These are phyloP conservation scores for Nibea albiflora DNA, from an alignment of 2,113 vertebrate genomes.

Conservation along the genomic window DNA sequence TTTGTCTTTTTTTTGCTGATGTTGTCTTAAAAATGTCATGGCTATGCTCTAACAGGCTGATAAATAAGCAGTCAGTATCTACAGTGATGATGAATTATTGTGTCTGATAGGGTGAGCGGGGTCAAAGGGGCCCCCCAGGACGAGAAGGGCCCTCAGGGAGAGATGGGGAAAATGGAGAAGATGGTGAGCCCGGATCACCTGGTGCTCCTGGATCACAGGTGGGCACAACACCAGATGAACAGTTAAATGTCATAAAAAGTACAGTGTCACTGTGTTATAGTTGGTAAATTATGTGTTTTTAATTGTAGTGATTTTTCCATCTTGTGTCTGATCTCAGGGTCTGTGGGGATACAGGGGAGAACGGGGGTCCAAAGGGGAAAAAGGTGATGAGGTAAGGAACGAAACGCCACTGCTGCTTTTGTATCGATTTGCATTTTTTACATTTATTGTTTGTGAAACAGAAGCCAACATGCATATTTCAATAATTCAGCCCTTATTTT, in stretches of 20 bases:
- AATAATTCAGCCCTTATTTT: background rate
- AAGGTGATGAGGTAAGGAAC: constrained; percentile 89
- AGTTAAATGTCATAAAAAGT: background rate
- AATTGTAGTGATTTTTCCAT: background rate
- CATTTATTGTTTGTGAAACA: constrained; percentile 30
- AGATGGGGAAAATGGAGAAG: constrained; percentile 84
- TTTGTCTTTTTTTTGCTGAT: background rate
- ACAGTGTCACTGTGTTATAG: background rate
- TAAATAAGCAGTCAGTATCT: background rate
- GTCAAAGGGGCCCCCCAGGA: constrained; percentile 84
- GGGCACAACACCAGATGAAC: background rate
- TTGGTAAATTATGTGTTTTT: background rate
- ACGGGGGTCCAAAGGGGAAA: constrained; percentile 85
- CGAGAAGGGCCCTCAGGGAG: constrained; percentile 81
- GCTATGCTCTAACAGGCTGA: background rate
- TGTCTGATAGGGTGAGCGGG: constrained; percentile 83
- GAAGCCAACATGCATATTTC: background rate
- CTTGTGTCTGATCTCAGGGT: constrained; percentile 79
- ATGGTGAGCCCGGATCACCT: constrained; percentile 82
- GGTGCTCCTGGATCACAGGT: constrained; percentile 87
- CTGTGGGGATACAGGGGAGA: constrained; percentile 89
- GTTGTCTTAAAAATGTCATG: background rate
- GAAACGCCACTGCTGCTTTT: constrained; percentile 10
- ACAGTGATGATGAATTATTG: constrained; percentile 10
- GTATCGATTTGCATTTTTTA: background rate